Base-by-base conservation (phyloP, 2,888 invertebrate genomes). In the Operophtera brumata region DNA sequence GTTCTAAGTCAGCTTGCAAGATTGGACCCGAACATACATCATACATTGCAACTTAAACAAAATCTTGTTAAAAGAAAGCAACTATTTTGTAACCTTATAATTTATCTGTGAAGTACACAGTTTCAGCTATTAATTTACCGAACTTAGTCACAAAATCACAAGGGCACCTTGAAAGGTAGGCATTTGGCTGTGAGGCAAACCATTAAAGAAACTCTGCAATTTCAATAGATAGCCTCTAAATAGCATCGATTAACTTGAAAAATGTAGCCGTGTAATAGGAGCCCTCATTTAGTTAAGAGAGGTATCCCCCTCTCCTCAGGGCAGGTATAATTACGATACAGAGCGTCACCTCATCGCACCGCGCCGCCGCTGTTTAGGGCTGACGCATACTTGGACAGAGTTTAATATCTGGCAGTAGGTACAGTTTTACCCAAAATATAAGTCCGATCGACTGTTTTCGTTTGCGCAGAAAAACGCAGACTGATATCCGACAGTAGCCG, bases 261-360 rank as follows among this genome's bases (percentile, higher is more conserved):
- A 64, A 64, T 62, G 62, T 59, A 26, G 57, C 57, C 59, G 42
- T 59, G 59, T 63, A 63, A 65, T 61, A 60, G 57, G 55, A 60
- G 46, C 48, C 54, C 61, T 65, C 60, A 57, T 65, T 62, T 62
- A 53, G 61, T 54, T 57, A 62, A 65, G 61, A 61, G 61, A 44
- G 52, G 56, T 47, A 47, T 51, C 53, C 10, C 35, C 12, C 46
- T 35, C 44, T 25, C 13, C 46, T 50, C 48, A 40, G 47, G 57
- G 51, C 59, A 61, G 57, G 64, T 64, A 54, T 63, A 65, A 65
- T 63, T 64, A 64, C 58, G 48, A 54, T 54, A 55, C 54, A 57
- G 54, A 57, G 63, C 57, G 62, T 57, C 64, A 61, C 54, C 50
- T 54, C 53, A 56, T 56, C 56, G 45, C 56, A 54, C 32, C 51